Conservation (phyloP, 2,888 invertebrate genomes). For the Dinocampus coccinellae region DNA sequence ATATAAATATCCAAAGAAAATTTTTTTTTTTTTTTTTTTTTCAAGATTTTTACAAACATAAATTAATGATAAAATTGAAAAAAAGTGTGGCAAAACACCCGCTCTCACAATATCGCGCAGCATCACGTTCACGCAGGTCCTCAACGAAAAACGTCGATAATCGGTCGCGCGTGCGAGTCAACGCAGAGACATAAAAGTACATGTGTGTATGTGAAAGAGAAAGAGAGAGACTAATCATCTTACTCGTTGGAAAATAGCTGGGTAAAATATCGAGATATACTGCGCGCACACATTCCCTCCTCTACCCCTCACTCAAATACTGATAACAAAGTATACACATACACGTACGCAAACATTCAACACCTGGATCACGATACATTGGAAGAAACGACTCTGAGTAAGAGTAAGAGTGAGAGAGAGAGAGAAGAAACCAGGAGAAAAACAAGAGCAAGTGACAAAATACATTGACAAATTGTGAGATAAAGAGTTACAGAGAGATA, state of each 20-base stretch:
- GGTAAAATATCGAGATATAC: slow-evolving; percentile 38
- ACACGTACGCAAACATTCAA: too few species aligned
- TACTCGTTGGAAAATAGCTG: slow-evolving; percentile 38
- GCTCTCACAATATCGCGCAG: slow-evolving; percentile 53
- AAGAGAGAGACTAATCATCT: slow-evolving; percentile 12
- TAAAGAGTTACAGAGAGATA: not conserved
- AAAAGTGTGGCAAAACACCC: slow-evolving; percentile 32
- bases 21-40: too few species aligned
- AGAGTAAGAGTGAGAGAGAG: too few species aligned
- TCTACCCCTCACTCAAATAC: too few species aligned
- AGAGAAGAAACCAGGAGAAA: too few species aligned
- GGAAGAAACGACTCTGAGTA: not conserved
- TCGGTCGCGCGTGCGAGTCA: slow-evolving; percentile 51
- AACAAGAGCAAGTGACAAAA: too few species aligned
- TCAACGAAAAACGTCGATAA: slow-evolving; percentile 66
- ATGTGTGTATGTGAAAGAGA: not conserved
- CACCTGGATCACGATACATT: slow-evolving; percentile 1
- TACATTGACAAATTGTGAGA: too few species aligned
- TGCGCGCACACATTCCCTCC: too few species aligned
- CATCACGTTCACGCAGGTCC: slow-evolving; percentile 60
- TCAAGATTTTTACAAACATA: not conserved
- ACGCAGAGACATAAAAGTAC: too few species aligned
- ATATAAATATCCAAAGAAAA: not conserved
- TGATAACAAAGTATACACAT: slow-evolving; percentile 31
- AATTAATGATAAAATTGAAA: slow-evolving; percentile 22